phyloP scores from a whole-genome alignment of 2,797 vertebrate species.

The Sebastes hubbsi region DNA sequence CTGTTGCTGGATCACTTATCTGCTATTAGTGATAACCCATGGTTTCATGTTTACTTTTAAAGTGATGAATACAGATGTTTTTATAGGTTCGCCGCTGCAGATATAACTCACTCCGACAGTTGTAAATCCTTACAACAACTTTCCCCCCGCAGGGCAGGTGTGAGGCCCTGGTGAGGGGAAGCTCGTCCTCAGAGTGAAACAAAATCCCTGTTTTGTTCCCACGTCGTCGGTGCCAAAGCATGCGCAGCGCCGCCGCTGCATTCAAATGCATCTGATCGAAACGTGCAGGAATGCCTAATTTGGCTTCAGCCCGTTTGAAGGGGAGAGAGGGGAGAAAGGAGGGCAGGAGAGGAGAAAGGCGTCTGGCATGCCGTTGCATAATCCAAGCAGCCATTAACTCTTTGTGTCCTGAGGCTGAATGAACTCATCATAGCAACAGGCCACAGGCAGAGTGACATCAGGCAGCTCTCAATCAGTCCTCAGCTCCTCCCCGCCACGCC shows the following conservation, averaged over 20 bases:
- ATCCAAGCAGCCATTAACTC: slow-evolving; percentile 77
- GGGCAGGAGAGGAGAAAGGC: slow-evolving; percentile 52
- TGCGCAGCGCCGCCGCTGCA: slow-evolving; percentile 35
- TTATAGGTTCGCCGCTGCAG: slow-evolving; percentile 24
- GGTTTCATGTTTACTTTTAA: slow-evolving; percentile 32
- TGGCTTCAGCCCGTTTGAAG: slow-evolving; percentile 48
- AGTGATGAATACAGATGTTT: slow-evolving; percentile 49
- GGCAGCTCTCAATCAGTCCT: slow-evolving; percentile 59
- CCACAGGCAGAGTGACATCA: slow-evolving; percentile 68
- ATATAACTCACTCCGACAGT: slow-evolving; percentile 25
- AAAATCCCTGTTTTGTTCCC: slow-evolving; percentile 65
- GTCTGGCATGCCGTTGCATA: slow-evolving; percentile 78
- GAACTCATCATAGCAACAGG: slow-evolving; percentile 73
- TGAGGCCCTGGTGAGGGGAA: slow-evolving; percentile 47
- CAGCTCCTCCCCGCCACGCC: slow-evolving; percentile 34
- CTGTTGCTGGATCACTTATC: slow-evolving; percentile 16
- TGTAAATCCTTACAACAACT: slow-evolving; percentile 56
- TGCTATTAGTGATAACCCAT: slow-evolving; percentile 34
- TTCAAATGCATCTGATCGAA: slow-evolving; percentile 70
- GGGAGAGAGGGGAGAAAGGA: slow-evolving; percentile 18
- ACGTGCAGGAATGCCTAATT: slow-evolving; percentile 77
- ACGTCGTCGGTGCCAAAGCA: slow-evolving; percentile 46
- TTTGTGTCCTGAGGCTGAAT: slow-evolving; percentile 71
- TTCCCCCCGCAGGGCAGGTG: slow-evolving; percentile 60
- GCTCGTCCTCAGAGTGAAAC: slow-evolving; percentile 27